Evolutionary conservation across 2,797 vertebrate genomes (phyloP), one percentile per base, ranked within the genome.

Genomic region (Acipenser ruthenus): DNA sequence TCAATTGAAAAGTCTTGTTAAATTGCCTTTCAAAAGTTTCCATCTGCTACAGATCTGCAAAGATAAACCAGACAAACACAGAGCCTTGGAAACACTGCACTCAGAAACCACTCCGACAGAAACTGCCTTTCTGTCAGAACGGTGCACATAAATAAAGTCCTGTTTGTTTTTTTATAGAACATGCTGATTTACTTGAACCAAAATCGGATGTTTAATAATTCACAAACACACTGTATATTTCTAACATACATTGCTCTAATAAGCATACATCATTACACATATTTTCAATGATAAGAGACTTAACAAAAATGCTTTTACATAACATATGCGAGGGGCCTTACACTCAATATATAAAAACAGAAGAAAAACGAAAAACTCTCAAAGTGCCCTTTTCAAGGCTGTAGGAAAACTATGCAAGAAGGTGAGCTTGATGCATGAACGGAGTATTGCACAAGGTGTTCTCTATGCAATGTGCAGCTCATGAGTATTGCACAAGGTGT

Each of bases 351-450:
- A 64, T 18, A 18, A 18, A 18, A 18, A 18, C 15, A 70, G 62
- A 68, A 62, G 13, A 13, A 9, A 3, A 50, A 59, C 58, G 55
- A n/a, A 64, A 50, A 68, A 37, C 15, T 18, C 47, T 60, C 60
- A 66, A 63, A 64, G 62, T 60, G 65, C 23, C 55, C 62, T n/a
- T 64, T 70, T 64, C 53, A 60, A 66, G 58, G 49, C 56, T 11
- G 10, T 50, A 62, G 63, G 56, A 55, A 47, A 68, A 72, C 66
- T 50, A 71, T 50, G 18, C 65, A 64, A 23, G 18, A 62, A 62
- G 65, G 18, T 68, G 62, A 68, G 66, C 23, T 18, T 13, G 68
- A 73, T 67, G 67, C 67, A 71, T 65, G 49, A 71, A 70, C 12
- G 56, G 50, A 56, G 67, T 8, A 65, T 62, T 62, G 62, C 56